Evolutionary conservation across 1,140 invertebrate genomes (phyloP).

Genomic region (Polyergus mexicanus): DNA sequence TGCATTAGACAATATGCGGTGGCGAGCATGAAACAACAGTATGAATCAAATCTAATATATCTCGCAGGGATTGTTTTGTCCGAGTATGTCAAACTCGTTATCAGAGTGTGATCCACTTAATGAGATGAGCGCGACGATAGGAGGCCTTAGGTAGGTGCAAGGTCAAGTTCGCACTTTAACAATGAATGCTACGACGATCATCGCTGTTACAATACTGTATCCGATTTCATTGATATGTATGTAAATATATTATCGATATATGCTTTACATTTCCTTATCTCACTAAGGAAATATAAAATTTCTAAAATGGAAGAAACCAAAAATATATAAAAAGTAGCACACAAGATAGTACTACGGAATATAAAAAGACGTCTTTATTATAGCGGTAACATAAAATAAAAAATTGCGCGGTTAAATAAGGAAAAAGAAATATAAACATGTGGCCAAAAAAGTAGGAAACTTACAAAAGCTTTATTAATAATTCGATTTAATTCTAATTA

Average conservation of each 20-base stretch:
- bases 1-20: neutral
- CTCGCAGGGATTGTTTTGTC: slow-evolving; percentile 23
- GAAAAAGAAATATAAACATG: neutral
- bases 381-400: neutral
- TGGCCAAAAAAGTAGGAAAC: neutral
- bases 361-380: neutral
- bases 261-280: neutral
- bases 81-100: slow-evolving; percentile 35
- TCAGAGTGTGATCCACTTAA: slow-evolving; percentile 42
- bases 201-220: neutral
- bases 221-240: neutral
- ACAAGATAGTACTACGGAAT: neutral
- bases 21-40: neutral
- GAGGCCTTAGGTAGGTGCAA: slow-evolving; percentile 38
- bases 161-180: slow-evolving; percentile 50
- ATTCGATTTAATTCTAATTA: neutral
- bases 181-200: neutral
- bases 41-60: slow-evolving; percentile 49
- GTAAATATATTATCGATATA: neutral
- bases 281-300: neutral
- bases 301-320: neutral
- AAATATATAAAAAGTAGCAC: neutral
- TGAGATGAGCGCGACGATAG: slow-evolving; percentile 9
- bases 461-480: neutral
- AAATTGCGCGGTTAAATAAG: neutral